These are phyloP conservation scores for Galeruca laticollis DNA, from an alignment of 2,888 invertebrate species.

Conservation along the genomic window DNA sequence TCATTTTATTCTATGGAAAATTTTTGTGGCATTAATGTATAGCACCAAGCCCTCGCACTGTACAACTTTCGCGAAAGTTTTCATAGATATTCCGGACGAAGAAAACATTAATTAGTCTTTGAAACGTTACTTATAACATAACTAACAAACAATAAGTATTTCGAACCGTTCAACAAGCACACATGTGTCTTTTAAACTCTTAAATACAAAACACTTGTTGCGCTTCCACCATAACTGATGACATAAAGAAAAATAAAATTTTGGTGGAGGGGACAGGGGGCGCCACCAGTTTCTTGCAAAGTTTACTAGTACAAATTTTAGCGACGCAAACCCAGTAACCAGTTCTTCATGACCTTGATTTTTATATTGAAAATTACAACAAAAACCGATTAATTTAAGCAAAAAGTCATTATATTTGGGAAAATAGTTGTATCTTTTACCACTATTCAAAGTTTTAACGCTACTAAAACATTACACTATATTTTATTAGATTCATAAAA, in stretches of 20 bases:
- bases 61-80: conserved; percentile 39
- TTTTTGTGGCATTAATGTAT: conserved; percentile 36
- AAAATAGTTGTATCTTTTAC: background rate
- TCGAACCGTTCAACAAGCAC: conserved; percentile 39
- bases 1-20: conserved; percentile 44
- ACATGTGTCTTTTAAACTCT: conserved; percentile 51
- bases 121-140: conserved; percentile 16
- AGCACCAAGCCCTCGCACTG: conserved; percentile 42
- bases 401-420: background rate
- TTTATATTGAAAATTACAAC: background rate
- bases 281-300: conserved; percentile 33
- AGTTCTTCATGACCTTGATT: background rate
- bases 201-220: conserved; percentile 58
- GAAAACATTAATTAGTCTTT: conserved; percentile 35
- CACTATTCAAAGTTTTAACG: background rate
- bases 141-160: conserved; percentile 21
- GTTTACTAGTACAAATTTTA: conserved; percentile 17
- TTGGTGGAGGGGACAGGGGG: conserved; percentile 40
- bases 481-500: background rate
- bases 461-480: background rate
- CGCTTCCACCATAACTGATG: conserved; percentile 57
- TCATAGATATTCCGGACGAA: conserved; percentile 23
- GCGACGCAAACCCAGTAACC: conserved; percentile 7
- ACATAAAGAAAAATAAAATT: conserved; percentile 49
- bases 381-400: background rate